Conservation (phyloP, 2,797 vertebrate species). For the Hypotaenidia philippensis region DNA sequence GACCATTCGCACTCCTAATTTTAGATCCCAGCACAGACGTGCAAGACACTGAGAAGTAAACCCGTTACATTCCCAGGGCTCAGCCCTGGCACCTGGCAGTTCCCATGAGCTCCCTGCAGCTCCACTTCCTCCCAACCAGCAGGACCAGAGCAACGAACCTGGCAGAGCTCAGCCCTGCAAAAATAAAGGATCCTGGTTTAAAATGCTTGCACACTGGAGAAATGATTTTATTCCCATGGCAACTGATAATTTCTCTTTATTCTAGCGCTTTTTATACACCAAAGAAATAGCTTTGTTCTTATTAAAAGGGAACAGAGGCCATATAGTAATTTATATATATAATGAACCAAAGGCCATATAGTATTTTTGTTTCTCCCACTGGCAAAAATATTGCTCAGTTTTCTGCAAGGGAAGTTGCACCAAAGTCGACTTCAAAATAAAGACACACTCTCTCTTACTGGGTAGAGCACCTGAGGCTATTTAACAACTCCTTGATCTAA, state of each 20-base stretch:
- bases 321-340: neutral
- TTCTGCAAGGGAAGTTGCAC: neutral
- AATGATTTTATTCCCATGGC: neutral
- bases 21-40: neutral
- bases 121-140: neutral
- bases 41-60: neutral
- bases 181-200: neutral
- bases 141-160: neutral
- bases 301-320: neutral
- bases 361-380: neutral
- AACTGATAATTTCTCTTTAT: neutral
- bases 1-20: neutral
- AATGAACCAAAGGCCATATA: neutral
- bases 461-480: neutral
- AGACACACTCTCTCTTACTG: neutral
- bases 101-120: rapidly evolving
- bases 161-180: neutral
- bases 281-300: slow-evolving; percentile 1
- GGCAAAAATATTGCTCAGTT: neutral
- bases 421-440: neutral
- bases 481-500: neutral
- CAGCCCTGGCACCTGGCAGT: neutral
- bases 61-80: neutral
- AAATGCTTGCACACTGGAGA: neutral
- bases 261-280: neutral